Percentiles rank a stretch among this genome's conserved stretches.
phyloP scores from a whole-genome alignment of 2,113 vertebrate genomes.

The Dissostichus mawsoni region DNA sequence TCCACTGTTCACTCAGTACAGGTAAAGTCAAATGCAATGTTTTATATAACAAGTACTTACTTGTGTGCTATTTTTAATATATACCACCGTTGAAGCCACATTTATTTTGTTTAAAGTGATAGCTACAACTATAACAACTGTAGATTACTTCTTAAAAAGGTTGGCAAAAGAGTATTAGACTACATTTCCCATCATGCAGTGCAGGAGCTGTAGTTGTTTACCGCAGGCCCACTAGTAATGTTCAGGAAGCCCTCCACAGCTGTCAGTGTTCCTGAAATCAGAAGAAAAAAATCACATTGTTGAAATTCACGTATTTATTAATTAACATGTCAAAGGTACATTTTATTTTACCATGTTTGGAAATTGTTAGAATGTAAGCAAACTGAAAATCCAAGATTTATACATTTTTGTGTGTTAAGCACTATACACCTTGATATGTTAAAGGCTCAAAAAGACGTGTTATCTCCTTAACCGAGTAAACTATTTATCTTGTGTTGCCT shows the following conservation, averaged over 20 bases:
- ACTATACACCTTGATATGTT: background rate
- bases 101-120: too few species aligned
- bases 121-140: too few species aligned
- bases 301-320: background rate
- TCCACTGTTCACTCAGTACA: background rate
- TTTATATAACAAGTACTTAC: background rate
- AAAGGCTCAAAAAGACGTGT: background rate
- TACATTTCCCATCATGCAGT: constrained; percentile 18
- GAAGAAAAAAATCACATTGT: background rate
- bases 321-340: background rate
- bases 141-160: background rate
- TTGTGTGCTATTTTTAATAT: too few species aligned
- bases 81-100: too few species aligned
- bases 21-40: background rate
- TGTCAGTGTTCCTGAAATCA: constrained; percentile 86
- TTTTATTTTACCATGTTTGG: background rate
- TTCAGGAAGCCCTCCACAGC: constrained; percentile 90
- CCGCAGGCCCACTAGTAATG: constrained; percentile 85
- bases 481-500: background rate
- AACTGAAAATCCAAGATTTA: background rate
- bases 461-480: background rate
- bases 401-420: background rate
- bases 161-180: background rate
- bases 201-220: constrained; percentile 50
- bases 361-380: background rate